Base-by-base conservation (phyloP, 1,140 invertebrate genomes). In the Aphelinus atriplicis region DNA sequence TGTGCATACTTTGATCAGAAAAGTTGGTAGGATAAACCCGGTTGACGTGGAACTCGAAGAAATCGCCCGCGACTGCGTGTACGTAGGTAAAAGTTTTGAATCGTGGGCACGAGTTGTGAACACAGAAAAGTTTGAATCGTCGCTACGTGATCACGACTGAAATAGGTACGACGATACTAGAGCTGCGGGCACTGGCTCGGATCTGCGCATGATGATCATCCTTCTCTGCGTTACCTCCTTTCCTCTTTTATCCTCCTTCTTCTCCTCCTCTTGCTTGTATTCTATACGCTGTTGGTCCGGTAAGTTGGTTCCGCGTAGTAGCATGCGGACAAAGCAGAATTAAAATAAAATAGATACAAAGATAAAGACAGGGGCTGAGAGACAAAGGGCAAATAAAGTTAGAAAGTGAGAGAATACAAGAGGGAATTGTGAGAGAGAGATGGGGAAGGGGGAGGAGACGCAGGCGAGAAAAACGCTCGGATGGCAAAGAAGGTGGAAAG, bases 51-150 rank as follows among this genome's bases (percentile, higher is more conserved):
- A 26, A 26, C 26, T 26, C 26, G 26, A 26, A 26, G 26, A 26
- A 26, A 26, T 26, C 26, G 26, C 26, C 26, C 26, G 26, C 26
- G 26, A 26, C 26, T 43, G 0, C 42, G 42, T 43, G 7, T 4
- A 6, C 45, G 6, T 45, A 63, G 10, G 62, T 63, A 63, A 63
- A 63, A 63, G 62, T 63, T 48, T 10, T 46, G 62, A 6, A 46
- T 26, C 62, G 48, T 10, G 42, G 63, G 53, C 50, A 53, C 9
- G 51, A 9, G 26, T 26, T 26, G 26, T 26, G 55, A 64, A 66
- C 63, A 58, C 9, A 61, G 64, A 75, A 69, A 75, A 75, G 60
- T 75, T 75, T 60, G 62, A 75, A 75, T 75, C 58, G 58, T 42
- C 55, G 48, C 10, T 10, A 69, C 66, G 66, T 75, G 73, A 75